These are phyloP conservation scores for Stichopus horrens DNA, from an alignment of 53 echinoderm and acorn worm species.

Conservation along the genomic window DNA sequence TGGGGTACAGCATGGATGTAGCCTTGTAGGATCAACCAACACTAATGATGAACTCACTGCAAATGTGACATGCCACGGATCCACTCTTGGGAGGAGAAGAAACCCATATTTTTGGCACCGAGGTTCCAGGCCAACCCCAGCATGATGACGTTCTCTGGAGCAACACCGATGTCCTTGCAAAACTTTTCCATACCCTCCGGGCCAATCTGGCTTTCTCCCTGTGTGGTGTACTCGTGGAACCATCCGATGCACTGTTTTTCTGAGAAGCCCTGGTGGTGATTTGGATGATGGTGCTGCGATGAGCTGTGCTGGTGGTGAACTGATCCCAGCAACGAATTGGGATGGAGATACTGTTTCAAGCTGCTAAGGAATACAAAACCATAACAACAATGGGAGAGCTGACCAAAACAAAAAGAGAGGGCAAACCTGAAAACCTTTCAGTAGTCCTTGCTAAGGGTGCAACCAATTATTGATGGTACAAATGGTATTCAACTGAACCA, in stretches of 20 bases:
- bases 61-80: conserved; percentile 92
- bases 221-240: conserved; percentile 81
- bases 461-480: too few relatives aligned
- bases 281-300: conserved; percentile 43
- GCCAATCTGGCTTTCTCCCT: conserved; percentile 60
- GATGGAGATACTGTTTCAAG: conserved; percentile 31
- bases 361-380: background rate
- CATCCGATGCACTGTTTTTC: conserved; percentile 81
- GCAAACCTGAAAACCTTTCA: too few relatives aligned
- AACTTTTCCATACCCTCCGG: conserved; percentile 99
- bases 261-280: conserved; percentile 66
- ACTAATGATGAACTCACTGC: conserved; percentile 76
- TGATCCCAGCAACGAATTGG: conserved; percentile 30
- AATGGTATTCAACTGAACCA: too few relatives aligned
- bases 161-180: conserved; percentile 98
- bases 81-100: conserved; percentile 94
- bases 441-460: too few relatives aligned
- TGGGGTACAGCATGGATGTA: background rate
- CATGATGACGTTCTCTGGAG: conserved; percentile 98
- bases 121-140: conserved; percentile 95
- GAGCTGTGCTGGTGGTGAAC: conserved; percentile 49
- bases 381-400: too few relatives aligned
- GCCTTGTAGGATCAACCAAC: background rate
- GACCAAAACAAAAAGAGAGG: too few relatives aligned
- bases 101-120: conserved; percentile 93